These are phyloP conservation scores for Tetragnatha versicolor DNA, from an alignment of 1,140 invertebrate genomes.

Conservation along the genomic window DNA sequence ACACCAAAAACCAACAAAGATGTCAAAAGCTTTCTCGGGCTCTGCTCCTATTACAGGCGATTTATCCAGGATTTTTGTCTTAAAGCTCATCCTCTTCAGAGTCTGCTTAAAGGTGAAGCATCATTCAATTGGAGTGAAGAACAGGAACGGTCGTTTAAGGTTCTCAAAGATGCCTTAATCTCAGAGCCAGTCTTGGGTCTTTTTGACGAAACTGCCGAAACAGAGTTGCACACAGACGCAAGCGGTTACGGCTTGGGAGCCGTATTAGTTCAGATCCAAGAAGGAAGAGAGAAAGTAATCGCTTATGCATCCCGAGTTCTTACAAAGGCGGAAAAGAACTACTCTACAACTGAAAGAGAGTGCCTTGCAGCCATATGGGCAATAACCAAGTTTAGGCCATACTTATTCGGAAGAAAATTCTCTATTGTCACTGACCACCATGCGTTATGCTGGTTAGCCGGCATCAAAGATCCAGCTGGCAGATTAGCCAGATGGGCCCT, in stretches of 20 bases:
- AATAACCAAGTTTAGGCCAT: conserved; percentile 66
- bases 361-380: conserved; percentile 67
- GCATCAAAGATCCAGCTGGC: conserved; percentile 63
- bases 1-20: conserved; percentile 18
- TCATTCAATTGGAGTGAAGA: conserved; percentile 61
- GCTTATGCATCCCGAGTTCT: conserved; percentile 55
- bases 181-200: conserved; percentile 58
- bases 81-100: neutral
- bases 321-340: conserved; percentile 64
- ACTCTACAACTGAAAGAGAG: conserved; percentile 66
- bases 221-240: conserved; percentile 61
- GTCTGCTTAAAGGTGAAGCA: conserved; percentile 32
- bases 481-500: conserved; percentile 66
- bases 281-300: neutral
- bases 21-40: conserved; percentile 26
- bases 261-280: conserved; percentile 59
- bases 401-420: conserved; percentile 65
- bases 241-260: conserved; percentile 60
- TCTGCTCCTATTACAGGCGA: conserved; percentile 28
- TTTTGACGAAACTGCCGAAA: conserved; percentile 49
- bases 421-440: conserved; percentile 67
- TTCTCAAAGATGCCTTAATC: conserved; percentile 60
- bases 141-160: conserved; percentile 61
- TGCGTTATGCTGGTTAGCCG: conserved; percentile 65
- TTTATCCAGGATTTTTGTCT: conserved; percentile 31